Evolutionary conservation across 2,797 vertebrate species (phyloP), one percentile per base, ranked within the genome.

Genomic region (Rhinatrema bivittatum): DNA sequence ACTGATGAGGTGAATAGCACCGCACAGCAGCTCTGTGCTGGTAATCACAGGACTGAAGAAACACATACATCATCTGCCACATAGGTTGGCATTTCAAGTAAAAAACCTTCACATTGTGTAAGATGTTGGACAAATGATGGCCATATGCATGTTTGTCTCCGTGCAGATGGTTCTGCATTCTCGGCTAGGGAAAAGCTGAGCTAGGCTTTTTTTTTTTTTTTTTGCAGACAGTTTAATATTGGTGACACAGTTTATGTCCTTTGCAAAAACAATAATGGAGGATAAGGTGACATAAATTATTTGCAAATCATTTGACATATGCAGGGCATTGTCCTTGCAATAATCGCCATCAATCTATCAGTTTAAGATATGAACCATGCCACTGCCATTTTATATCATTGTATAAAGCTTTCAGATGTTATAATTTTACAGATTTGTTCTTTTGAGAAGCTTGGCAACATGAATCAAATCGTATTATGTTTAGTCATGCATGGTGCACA

Each of bases 31-130:
- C 87, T 86, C 87, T 79, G 82, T 88, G 89, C 90, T 86, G 90
- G 91, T 97, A 97, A 97, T 97, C 94, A 95, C 94, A 82, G 89
- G 89, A 88, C 90, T 93, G 92, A 90, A 93, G 93, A 93, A 97
- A 95, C 94, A 98, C 94, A 99, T 99, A 97, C 86, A 98, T 99
- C 96, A 99, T 96, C 87, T 87, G 89, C 89, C 91, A 90, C 88
- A 78, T 79, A 88, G 93, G 89, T 86, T 93, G 93, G 92, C 89
- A 91, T 89, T 88, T 88, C 87, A 84, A 93, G 90, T 88, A 85
- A 91, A 90, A 89, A 92, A 86, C 90, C 87, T 92, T 95, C 91
- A 91, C 90, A 89, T 93, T 87, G 87, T 85, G 87, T 93, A 91
- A 91, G 85, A 87, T 87, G 87, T 90, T 86, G 93, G 91, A 97